These are phyloP conservation scores for Apamea epomidion DNA, from an alignment of 2,888 invertebrate species.

Conservation along the genomic window DNA sequence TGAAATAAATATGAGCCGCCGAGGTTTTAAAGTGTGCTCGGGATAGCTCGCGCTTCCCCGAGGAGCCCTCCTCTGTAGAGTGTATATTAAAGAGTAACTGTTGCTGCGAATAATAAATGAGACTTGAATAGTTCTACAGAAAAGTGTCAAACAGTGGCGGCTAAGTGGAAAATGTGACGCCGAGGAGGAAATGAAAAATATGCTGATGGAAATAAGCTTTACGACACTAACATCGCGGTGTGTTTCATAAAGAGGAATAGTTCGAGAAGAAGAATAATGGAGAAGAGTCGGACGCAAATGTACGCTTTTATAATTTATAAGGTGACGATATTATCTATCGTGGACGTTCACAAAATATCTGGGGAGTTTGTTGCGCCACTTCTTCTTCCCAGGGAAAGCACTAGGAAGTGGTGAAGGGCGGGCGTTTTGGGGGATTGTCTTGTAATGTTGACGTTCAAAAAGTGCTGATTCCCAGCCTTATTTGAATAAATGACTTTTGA, in stretches of 20 bases:
- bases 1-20: conserved; percentile 57
- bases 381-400: too few species aligned
- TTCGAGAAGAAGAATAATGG: background rate
- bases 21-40: conserved; percentile 46
- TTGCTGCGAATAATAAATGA: conserved; percentile 55
- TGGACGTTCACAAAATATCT: too few species aligned
- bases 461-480: too few species aligned
- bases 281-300: background rate
- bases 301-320: too few species aligned
- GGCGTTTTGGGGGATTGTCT: too few species aligned
- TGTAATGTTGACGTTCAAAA: too few species aligned
- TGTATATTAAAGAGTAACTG: conserved; percentile 41
- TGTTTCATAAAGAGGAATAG: background rate
- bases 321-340: too few species aligned
- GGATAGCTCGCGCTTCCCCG: conserved; percentile 46
- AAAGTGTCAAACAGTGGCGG: conserved; percentile 42
- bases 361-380: too few species aligned
- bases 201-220: conserved; percentile 3
- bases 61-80: conserved; percentile 11
- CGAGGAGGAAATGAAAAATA: conserved; percentile 8
- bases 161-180: conserved; percentile 24
- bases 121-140: conserved; percentile 22
- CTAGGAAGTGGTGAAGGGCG: too few species aligned
- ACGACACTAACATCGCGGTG: background rate
- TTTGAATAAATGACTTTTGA: too few species aligned